Percentiles rank a stretch among this genome's conserved stretches.
Evolutionary conservation across 1,140 invertebrate genomes (phyloP).

Genomic region (Caenorhabditis elegans): WBcel235 BX284604.4:11851501-11852000

Average conservation of each 20-base stretch:
- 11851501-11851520: slow-evolving; percentile 85
- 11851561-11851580: slow-evolving; percentile 77
- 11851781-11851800: slow-evolving; percentile 69
- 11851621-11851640: slow-evolving; percentile 82
- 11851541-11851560: slow-evolving; percentile 78
- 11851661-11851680: slow-evolving; percentile 80
- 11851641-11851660: slow-evolving; percentile 84
- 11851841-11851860: not conserved
- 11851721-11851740: slow-evolving; percentile 80
- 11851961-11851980: slow-evolving; percentile 83
- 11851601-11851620: slow-evolving; percentile 74
- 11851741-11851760: slow-evolving; percentile 80
- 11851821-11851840: not conserved
- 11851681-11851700: slow-evolving; percentile 81
- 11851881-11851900: too few relatives aligned
- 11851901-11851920: not conserved
- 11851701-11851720: slow-evolving; percentile 84
- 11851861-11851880: not conserved
- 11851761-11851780: slow-evolving; percentile 76
- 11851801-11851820: slow-evolving; percentile 68
- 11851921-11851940: slow-evolving; percentile 65
- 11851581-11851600: slow-evolving; percentile 75
- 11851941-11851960: slow-evolving; percentile 81
- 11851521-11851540: slow-evolving; percentile 81
- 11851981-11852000: slow-evolving; percentile 78